Conservation (phyloP, 2,888 invertebrate genomes). For the Heliconius erato region DNA sequence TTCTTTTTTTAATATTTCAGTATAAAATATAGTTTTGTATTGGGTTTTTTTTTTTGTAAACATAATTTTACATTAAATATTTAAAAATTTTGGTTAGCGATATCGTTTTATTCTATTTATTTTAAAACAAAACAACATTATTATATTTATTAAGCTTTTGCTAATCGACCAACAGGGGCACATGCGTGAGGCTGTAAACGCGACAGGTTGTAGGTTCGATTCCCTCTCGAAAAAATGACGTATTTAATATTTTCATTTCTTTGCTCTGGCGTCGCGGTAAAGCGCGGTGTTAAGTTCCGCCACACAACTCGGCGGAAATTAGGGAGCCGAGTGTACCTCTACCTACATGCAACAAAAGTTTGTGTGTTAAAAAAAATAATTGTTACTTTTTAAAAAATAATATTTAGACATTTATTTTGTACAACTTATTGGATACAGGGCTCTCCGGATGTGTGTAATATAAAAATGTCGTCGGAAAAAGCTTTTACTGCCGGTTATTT, state of each 20-base stretch:
- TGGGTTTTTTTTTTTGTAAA: not conserved
- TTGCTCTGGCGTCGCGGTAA: no score
- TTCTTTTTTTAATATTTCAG: constrained; percentile 25
- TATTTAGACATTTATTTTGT: constrained; percentile 21
- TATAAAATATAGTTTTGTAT: not conserved
- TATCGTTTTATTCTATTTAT: not conserved
- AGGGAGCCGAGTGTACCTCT: no score
- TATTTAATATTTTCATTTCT: no score
- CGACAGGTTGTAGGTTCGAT: no score
- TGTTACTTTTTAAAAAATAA: not conserved
- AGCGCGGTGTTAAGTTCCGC: no score
- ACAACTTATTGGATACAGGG: constrained; percentile 42
- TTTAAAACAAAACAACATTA: not conserved
- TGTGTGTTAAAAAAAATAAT: not conserved
- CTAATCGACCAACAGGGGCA: no score
- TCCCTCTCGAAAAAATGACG: no score
- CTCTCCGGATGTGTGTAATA: constrained; percentile 70
- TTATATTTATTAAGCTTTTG: not conserved
- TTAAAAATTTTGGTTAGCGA: not conserved
- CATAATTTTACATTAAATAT: not conserved
- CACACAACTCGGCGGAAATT: no score
- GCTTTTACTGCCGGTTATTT: constrained; percentile 79
- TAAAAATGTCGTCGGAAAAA: constrained; percentile 78
- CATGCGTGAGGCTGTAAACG: no score
- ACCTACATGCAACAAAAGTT: no score